Conservation (phyloP, 2,797 vertebrate genomes). For the Crypturellus tataupa region DNA sequence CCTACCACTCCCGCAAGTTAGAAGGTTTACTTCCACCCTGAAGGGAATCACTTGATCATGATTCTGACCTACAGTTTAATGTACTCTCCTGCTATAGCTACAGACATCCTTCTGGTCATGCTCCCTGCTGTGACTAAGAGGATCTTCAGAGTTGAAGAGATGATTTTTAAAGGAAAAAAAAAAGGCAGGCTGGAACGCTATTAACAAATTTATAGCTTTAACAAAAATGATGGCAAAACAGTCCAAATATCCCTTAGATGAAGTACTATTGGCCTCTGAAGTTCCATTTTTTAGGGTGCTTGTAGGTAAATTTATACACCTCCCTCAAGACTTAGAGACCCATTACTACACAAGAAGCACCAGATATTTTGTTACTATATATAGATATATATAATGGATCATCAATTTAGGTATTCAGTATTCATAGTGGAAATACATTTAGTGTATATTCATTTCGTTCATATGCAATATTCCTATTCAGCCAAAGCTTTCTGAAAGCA, state of each 20-base stretch:
- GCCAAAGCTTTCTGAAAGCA: neutral
- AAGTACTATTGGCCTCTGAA: neutral
- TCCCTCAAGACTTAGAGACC: neutral
- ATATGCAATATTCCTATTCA: neutral
- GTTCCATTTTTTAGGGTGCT: neutral
- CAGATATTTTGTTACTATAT: neutral
- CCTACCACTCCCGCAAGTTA: neutral
- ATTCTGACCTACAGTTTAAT: constrained; percentile 69
- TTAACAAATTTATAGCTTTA: neutral
- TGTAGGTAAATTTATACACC: neutral
- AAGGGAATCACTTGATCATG: constrained; percentile 64
- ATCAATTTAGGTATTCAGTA: neutral
- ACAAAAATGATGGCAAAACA: neutral
- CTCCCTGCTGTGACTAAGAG: constrained; percentile 67
- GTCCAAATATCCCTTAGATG: neutral
- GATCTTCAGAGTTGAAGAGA: constrained; percentile 46
- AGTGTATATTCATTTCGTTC: neutral
- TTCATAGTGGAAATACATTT: neutral
- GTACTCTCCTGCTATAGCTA: constrained; percentile 52
- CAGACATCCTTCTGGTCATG: constrained; percentile 68
- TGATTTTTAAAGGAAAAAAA: constrained; percentile 50
- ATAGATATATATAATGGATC: neutral
- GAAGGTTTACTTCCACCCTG: constrained; percentile 65
- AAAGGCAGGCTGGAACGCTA: constrained; percentile 2
- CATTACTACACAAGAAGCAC: neutral